These are phyloP conservation scores for Operophtera brumata DNA, from an alignment of 2,888 invertebrate genomes.

Conservation along the genomic window DNA sequence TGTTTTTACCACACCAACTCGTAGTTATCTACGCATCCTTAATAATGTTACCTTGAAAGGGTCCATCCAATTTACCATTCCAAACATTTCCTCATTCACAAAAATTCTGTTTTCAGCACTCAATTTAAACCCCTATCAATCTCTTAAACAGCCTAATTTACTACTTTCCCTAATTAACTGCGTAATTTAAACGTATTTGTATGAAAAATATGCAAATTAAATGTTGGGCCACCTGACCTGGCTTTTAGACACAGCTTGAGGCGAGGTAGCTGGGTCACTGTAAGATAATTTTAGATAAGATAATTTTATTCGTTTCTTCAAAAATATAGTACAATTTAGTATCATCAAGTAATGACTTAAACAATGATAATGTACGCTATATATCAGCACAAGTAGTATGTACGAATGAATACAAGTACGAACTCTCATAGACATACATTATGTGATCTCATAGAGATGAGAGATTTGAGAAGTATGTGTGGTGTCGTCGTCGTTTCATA, in stretches of 20 bases:
- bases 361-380: too few relatives aligned
- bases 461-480: too few relatives aligned
- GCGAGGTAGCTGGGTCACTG: neutral
- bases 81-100: neutral
- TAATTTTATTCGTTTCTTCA: too few relatives aligned
- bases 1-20: too few relatives aligned
- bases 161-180: slow-evolving; percentile 24
- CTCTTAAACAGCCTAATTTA: slow-evolving; percentile 10
- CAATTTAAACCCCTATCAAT: slow-evolving; percentile 18
- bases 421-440: too few relatives aligned
- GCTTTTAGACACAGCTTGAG: slow-evolving; percentile 4
- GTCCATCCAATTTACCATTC: neutral
- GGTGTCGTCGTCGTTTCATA: too few relatives aligned
- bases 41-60: neutral
- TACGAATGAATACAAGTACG: too few relatives aligned
- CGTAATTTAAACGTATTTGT: slow-evolving; percentile 26
- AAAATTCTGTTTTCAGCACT: slow-evolving; percentile 3
- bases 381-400: too few relatives aligned
- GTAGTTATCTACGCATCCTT: too few relatives aligned
- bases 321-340: too few relatives aligned
- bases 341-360: too few relatives aligned
- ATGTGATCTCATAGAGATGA: too few relatives aligned
- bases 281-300: neutral
- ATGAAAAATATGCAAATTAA: slow-evolving; percentile 32
- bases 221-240: slow-evolving; percentile 17